Evolutionary conservation across 2,888 invertebrate genomes (phyloP).

Genomic region (Lasioglossum leucozonium): DNA sequence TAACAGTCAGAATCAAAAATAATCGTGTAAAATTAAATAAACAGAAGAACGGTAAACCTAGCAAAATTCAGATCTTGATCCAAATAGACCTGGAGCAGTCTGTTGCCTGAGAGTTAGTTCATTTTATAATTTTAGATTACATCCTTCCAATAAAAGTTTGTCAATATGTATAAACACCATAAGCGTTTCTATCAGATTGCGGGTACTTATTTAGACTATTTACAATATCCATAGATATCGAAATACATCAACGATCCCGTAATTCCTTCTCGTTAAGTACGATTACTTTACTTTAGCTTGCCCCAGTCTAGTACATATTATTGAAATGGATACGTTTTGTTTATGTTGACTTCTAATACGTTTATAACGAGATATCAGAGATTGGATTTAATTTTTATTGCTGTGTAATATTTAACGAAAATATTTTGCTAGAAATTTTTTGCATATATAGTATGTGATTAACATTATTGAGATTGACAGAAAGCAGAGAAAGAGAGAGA

Average conservation of each 20-base stretch:
- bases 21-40: not conserved
- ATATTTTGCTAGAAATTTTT: constrained; percentile 19
- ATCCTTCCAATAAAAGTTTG: not conserved
- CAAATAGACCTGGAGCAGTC: not conserved
- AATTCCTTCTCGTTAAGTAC: not conserved
- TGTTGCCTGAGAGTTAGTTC: not conserved
- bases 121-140: not conserved
- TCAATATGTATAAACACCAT: constrained; percentile 48
- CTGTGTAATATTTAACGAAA: constrained; percentile 24
- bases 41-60: not conserved
- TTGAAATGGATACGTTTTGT: not conserved
- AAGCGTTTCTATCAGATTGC: constrained; percentile 35
- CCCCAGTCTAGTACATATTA: not conserved
- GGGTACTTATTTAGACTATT: constrained; percentile 41
- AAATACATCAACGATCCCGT: constrained; percentile 9
- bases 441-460: constrained; percentile 20
- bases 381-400: constrained; percentile 20
- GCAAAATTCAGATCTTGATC: not conserved
- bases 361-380: not conserved
- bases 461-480: constrained; percentile 22
- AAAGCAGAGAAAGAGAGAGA: constrained; percentile 22
- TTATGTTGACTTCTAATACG: not conserved
- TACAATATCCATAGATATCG: constrained; percentile 29
- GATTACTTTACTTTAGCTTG: constrained; percentile 13
- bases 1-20: not conserved